A percentile compares a stretch with the other conserved stretches of the same genome.
Evolutionary conservation across 2,888 invertebrate genomes (phyloP).

Genomic region (Enchytraeus crypticus): DNA sequence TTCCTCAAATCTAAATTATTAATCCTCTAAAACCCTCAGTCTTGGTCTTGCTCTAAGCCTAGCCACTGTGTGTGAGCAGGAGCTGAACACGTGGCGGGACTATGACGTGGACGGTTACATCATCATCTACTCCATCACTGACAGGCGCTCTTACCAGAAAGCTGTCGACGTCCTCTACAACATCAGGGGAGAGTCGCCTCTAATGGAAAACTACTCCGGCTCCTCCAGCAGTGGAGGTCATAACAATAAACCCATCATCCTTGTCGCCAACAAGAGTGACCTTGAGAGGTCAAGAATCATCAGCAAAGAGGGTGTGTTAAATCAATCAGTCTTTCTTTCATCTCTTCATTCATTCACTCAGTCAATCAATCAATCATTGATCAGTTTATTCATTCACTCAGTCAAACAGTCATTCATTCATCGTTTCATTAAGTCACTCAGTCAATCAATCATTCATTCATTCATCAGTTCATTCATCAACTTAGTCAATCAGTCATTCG

Average conservation of each 20-base stretch:
- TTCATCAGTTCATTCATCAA: no score
- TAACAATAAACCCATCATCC: slow-evolving; percentile 54
- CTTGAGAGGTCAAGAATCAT: slow-evolving; percentile 77
- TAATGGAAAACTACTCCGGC: not conserved
- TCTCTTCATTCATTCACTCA: no score
- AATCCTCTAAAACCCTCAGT: no score
- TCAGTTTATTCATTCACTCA: no score
- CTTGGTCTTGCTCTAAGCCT: no score
- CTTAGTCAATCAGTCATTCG: no score
- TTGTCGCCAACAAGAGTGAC: slow-evolving; percentile 89
- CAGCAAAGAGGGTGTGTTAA: slow-evolving; percentile 63
- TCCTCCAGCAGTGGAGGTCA: slow-evolving; percentile 36
- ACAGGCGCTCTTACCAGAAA: slow-evolving; percentile 69
- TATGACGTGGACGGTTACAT: slow-evolving; percentile 71
- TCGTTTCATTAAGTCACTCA: no score
- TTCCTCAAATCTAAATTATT: no score
- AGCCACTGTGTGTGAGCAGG: slow-evolving; percentile 6
- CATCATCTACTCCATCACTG: slow-evolving; percentile 81
- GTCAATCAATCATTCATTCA: no score
- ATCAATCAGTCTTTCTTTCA: not conserved
- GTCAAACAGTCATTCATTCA: no score
- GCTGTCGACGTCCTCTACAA: slow-evolving; percentile 79
- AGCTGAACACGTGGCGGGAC: slow-evolving; percentile 22
- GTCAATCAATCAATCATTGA: no score
- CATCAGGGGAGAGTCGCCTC: slow-evolving; percentile 53